A percentile compares a stretch with the other conserved stretches of the same genome.
phyloP scores from a whole-genome alignment of 2,888 invertebrate species.

The Lathronympha strigana region DNA sequence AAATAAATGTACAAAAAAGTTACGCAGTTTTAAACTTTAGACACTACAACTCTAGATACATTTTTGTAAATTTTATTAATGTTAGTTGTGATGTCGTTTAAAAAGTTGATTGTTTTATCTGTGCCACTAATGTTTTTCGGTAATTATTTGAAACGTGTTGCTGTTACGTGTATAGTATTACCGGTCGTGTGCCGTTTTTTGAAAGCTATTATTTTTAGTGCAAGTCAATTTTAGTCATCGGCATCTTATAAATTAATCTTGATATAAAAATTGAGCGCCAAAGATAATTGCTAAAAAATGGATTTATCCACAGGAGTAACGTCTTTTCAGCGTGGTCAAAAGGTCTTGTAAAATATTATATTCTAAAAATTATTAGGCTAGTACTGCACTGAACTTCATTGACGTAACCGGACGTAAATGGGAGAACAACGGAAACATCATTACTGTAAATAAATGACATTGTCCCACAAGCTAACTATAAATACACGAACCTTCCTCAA shows the following conservation, averaged over 20 bases:
- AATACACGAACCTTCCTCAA: slow-evolving; percentile 28
- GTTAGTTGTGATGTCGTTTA: slow-evolving; percentile 27
- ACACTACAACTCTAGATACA: background rate
- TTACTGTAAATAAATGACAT: background rate
- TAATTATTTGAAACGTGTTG: slow-evolving; percentile 75
- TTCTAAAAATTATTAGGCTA: too few species aligned
- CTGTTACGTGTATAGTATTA: slow-evolving; percentile 65
- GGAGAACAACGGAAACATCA: background rate
- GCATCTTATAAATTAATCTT: background rate
- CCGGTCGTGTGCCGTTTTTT: slow-evolving; percentile 59
- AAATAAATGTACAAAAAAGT: slow-evolving; percentile 50
- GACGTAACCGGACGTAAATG: too few species aligned
- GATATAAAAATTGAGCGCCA: too few species aligned
- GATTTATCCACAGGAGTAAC: too few species aligned
- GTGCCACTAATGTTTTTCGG: slow-evolving; percentile 75
- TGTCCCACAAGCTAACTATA: background rate
- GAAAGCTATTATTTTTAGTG: slow-evolving; percentile 66
- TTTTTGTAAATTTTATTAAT: slow-evolving; percentile 41
- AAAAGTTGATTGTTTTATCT: slow-evolving; percentile 73
- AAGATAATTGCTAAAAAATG: too few species aligned
- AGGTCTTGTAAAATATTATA: too few species aligned
- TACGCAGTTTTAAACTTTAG: slow-evolving; percentile 48
- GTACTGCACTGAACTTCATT: too few species aligned
- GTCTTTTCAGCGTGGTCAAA: too few species aligned
- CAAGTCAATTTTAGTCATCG: slow-evolving; percentile 55